A percentile compares a stretch with the other conserved stretches of the same genome.
Conservation (phyloP, 2,797 vertebrate species). For the Ctenopoma multispine region DNA sequence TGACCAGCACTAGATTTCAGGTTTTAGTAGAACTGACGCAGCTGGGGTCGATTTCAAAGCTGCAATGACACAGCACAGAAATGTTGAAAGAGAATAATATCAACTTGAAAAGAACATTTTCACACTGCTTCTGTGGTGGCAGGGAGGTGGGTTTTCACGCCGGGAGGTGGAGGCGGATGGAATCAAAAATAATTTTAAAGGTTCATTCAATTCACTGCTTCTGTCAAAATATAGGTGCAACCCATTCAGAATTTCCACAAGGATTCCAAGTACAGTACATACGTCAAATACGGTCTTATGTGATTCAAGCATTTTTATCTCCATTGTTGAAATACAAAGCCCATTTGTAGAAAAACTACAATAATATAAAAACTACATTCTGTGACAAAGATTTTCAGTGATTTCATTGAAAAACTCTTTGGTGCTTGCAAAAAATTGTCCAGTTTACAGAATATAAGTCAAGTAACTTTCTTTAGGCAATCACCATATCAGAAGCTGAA, state of each 20-base stretch:
- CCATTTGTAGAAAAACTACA: too few relatives aligned
- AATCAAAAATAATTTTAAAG: not conserved
- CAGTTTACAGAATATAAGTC: too few relatives aligned
- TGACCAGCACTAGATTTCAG: not conserved
- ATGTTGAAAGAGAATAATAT: not conserved
- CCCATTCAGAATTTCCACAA: not conserved
- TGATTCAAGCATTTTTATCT: too few relatives aligned
- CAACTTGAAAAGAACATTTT: conserved; percentile 8
- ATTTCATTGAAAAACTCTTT: too few relatives aligned
- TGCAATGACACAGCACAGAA: not conserved
- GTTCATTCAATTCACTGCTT: not conserved
- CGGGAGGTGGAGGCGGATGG: conserved; percentile 3
- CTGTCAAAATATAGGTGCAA: not conserved
- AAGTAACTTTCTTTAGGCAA: too few relatives aligned
- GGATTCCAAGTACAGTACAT: too few relatives aligned
- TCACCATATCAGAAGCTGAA: too few relatives aligned
- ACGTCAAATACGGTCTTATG: too few relatives aligned
- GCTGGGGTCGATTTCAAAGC: not conserved
- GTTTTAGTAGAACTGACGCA: not conserved
- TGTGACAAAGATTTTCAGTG: too few relatives aligned
- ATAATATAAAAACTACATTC: too few relatives aligned
- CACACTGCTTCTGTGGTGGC: not conserved
- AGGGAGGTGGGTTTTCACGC: not conserved
- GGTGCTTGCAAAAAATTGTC: too few relatives aligned
- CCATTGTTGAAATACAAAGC: too few relatives aligned